Base-by-base conservation (phyloP, 2,888 invertebrate genomes). In the Colostygia pectinataria region DNA sequence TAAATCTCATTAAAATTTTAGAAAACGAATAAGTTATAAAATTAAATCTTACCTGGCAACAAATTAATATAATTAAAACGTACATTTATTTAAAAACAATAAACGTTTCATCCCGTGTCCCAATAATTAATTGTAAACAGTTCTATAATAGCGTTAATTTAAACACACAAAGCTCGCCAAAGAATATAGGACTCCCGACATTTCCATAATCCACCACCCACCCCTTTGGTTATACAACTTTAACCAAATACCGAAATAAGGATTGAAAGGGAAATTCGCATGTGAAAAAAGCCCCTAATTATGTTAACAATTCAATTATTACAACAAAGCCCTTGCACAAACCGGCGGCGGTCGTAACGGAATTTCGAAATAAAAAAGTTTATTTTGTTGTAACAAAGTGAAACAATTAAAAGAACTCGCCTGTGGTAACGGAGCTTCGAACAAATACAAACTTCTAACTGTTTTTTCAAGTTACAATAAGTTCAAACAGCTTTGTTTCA, bases 261-360 rank as follows among this genome's bases (percentile, higher is more conserved):
- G 37, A 40, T 31, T 53, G 27, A 43, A 48, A 53, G 48, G 45
- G 40, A 53, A 48, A 45, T 53, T 39, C 20, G 23, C 42, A 48
- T 48, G 40, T 48, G 41, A 39, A 47, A 41, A 13, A 29, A 39
- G 32, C 36, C n/a, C n/a, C 31, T 53, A 53, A 53, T 59, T 59
- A 49, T 50, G 47, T 40, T 52, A 57, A 47, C 47, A 55, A 59
- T 57, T 55, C 47, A 55, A 57, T 59, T 55, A 55, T 37, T 43
- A 38, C 18, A 42, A 55, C 53, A 55, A 55, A 58, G 51, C 51
- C 32, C 24, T 15, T 7, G 25, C 25, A 31, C n/a, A n/a, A n/a
- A n/a, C n/a, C n/a, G 33, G 32, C 27, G 23, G 42, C 32, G 55
- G 45, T 28, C 23, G 18, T 20, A 15, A 32, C 33, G n/a, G 15